These are phyloP conservation scores for Lasioglossum leucozonium DNA, from an alignment of 2,888 invertebrate genomes.

Conservation along the genomic window DNA sequence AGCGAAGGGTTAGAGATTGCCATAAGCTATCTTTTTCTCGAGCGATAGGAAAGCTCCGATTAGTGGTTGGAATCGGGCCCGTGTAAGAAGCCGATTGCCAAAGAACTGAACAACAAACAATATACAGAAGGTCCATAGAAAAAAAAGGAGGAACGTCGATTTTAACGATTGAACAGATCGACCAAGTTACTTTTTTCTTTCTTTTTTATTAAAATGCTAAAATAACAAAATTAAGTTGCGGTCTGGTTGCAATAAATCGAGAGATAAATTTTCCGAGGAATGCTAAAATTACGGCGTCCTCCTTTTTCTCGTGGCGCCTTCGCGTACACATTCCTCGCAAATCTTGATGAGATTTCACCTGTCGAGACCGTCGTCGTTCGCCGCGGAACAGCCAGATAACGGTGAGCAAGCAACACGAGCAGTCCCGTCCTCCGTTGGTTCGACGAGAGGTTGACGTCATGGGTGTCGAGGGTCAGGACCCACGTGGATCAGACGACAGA, in stretches of 20 bases:
- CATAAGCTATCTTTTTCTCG: background rate
- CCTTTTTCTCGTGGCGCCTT: background rate
- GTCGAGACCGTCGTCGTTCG: constrained; percentile 33
- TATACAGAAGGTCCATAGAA: background rate
- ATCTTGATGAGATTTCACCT: constrained; percentile 48
- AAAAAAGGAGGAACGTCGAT: background rate
- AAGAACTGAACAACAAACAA: background rate
- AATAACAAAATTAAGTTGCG: background rate
- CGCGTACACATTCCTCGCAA: background rate
- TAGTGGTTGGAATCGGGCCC: background rate
- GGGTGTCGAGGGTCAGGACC: constrained; percentile 49
- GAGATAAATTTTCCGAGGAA: background rate
- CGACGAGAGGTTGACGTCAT: constrained; percentile 54
- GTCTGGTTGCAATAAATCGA: background rate
- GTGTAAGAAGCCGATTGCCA: background rate
- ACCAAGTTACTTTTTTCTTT: too few species aligned
- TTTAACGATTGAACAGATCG: background rate
- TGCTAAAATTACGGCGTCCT: background rate
- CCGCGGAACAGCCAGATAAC: constrained; percentile 40
- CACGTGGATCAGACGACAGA: constrained; percentile 51
- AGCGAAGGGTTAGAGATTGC: background rate
- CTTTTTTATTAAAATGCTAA: too few species aligned
- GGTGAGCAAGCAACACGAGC: constrained; percentile 38
- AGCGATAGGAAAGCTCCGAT: background rate
- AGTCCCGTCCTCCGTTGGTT: constrained; percentile 29